Evolutionary conservation across 1,140 invertebrate species (phyloP).

Genomic region (Muscidifurax raptorellus): DNA sequence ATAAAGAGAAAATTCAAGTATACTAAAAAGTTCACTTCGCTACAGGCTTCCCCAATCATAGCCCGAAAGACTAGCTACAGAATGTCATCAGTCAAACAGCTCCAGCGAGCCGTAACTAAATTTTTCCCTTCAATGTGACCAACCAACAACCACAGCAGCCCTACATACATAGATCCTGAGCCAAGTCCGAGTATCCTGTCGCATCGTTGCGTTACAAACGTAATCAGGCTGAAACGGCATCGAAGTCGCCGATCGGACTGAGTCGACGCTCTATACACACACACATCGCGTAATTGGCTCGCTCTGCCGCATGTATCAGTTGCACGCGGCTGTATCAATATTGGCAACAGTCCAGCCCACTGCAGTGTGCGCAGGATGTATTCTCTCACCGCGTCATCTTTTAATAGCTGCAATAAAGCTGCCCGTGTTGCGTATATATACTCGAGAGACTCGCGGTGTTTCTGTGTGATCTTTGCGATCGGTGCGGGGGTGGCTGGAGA

Average conservation of each 20-base stretch:
- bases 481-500: too few relatives aligned
- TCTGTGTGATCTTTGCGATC: background rate
- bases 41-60: too few relatives aligned
- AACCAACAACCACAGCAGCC: background rate
- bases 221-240: conserved; percentile 29
- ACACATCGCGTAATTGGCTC: conserved; percentile 34
- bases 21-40: too few relatives aligned
- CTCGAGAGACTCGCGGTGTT: background rate
- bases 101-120: background rate
- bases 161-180: background rate
- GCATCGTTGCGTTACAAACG: background rate
- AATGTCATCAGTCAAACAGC: too few relatives aligned
- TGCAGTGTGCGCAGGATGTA: conserved; percentile 13
- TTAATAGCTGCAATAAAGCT: conserved; percentile 59
- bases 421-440: conserved; percentile 6
- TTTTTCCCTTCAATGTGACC: background rate
- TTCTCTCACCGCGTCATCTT: conserved; percentile 53
- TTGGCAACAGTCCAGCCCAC: conserved; percentile 57
- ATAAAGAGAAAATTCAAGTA: too few relatives aligned
- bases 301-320: conserved; percentile 36
- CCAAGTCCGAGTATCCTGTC: background rate
- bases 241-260: background rate
- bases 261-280: background rate
- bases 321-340: conserved; percentile 52
- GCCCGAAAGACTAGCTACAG: too few relatives aligned